Percentiles rank a stretch among this genome's conserved stretches.
phyloP scores from a whole-genome alignment of 2,888 invertebrate species.

The Agrotis ipsilon region DNA sequence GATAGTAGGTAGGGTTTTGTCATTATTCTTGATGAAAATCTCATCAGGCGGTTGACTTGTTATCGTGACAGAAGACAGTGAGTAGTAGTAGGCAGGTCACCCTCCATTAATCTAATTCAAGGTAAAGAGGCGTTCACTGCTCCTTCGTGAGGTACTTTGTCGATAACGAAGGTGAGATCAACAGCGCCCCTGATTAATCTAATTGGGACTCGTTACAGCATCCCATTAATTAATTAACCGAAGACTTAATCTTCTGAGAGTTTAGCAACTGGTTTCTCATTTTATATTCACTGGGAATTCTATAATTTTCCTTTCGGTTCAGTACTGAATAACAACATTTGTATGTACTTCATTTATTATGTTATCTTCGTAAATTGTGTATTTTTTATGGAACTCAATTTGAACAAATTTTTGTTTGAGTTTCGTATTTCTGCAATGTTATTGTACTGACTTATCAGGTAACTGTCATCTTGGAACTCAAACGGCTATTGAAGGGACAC shows the following conservation, averaged over 20 bases:
- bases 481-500: no score
- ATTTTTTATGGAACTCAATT: not conserved
- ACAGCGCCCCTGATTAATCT: constrained; percentile 45
- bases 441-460: no score
- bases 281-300: constrained; percentile 26
- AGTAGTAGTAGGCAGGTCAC: no score
- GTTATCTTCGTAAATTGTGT: not conserved
- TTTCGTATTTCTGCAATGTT: no score
- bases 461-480: no score
- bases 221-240: constrained; percentile 43
- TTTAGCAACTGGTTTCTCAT: constrained; percentile 21
- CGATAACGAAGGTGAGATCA: constrained; percentile 37
- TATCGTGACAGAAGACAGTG: no score
- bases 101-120: constrained; percentile 4
- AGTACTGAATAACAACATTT: no score
- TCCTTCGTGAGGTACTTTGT: constrained; percentile 11
- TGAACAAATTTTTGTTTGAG: no score
- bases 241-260: constrained; percentile 29
- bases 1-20: no score
- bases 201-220: constrained; percentile 9
- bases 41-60: no score
- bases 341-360: no score
- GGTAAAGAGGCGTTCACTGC: constrained; percentile 2
- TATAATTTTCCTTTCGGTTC: constrained; percentile 17
- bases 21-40: no score